These are phyloP conservation scores for Sebastes cheni DNA, from an alignment of 2,797 vertebrate species.

Conservation along the genomic window DNA sequence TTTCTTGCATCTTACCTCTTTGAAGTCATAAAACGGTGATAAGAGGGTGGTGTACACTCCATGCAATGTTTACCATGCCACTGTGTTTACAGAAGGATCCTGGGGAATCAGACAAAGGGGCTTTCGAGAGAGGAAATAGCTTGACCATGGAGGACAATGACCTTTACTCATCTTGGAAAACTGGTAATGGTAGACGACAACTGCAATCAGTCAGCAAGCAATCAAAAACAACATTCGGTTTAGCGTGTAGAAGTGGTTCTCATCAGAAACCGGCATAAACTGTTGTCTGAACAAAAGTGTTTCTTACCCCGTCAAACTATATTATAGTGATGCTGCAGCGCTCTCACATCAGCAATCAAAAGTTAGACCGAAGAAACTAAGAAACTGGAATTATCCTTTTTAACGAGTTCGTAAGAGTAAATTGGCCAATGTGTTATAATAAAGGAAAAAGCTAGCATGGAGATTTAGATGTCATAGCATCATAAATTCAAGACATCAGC, in stretches of 20 bases:
- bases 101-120: constrained; percentile 56
- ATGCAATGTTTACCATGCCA: constrained; percentile 65
- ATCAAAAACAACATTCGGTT: background rate
- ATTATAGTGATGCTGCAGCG: background rate
- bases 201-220: background rate
- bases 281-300: background rate
- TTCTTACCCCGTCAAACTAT: background rate
- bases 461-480: constrained; percentile 1
- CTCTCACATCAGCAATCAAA: background rate
- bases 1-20: constrained; percentile 66
- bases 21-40: constrained; percentile 73
- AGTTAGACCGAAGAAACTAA: background rate
- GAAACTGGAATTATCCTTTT: background rate
- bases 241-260: background rate
- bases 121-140: constrained; percentile 45
- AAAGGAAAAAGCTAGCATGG: background rate
- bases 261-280: background rate
- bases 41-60: constrained; percentile 63
- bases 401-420: background rate
- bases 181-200: constrained; percentile 65
- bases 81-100: constrained; percentile 68
- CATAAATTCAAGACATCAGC: constrained; percentile 50
- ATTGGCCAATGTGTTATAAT: background rate
- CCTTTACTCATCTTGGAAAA: constrained; percentile 87
- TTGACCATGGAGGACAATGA: constrained; percentile 87